These are phyloP conservation scores for Stomatorhinus walkeri DNA, from an alignment of 2,797 vertebrate genomes.

Conservation along the genomic window DNA sequence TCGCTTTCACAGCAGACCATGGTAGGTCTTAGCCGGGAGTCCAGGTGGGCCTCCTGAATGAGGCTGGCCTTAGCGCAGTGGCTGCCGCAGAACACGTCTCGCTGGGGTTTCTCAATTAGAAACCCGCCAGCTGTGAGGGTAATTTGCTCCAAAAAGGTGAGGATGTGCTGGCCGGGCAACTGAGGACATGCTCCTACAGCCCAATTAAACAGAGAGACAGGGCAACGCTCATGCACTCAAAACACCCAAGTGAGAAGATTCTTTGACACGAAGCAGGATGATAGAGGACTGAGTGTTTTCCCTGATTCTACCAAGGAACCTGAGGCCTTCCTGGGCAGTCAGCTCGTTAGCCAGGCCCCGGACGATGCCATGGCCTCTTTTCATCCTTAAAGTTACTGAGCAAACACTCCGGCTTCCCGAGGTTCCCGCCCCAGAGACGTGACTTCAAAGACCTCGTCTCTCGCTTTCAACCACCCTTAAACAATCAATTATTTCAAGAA, in stretches of 20 bases:
- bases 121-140: constrained; percentile 2
- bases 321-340: neutral
- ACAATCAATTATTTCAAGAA: neutral
- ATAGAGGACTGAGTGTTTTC: neutral
- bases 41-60: neutral
- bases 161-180: neutral
- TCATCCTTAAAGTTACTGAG: neutral
- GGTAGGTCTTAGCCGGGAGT: neutral
- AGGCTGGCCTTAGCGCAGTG: neutral
- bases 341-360: neutral
- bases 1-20: neutral
- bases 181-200: neutral
- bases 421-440: neutral
- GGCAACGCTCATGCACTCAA: neutral
- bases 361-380: neutral
- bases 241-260: neutral
- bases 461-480: neutral
- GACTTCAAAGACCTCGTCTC: neutral
- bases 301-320: neutral
- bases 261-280: neutral
- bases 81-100: neutral
- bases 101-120: neutral
- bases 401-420: neutral
- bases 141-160: neutral
- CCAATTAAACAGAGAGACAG: neutral